Evolutionary conservation across 30 jellyfish, hydroid and myxozoan species (phyloP), one percentile per base, ranked within the genome.

Genomic region (Aurelia aurita): DNA sequence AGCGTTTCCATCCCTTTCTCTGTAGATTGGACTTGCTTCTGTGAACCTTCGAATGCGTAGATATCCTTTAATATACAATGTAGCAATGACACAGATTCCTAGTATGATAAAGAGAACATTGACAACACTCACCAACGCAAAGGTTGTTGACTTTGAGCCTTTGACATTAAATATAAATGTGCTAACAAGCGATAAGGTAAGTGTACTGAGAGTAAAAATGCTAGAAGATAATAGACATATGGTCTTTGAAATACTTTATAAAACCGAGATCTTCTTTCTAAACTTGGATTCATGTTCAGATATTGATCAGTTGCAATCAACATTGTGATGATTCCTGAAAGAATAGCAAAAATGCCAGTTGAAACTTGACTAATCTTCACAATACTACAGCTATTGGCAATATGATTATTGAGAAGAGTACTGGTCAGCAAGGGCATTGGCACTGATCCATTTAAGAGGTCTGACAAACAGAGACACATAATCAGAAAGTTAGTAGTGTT

Each of bases 301-400:
- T 77, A 77, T 19, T 80, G 77, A 31, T 77, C 89, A 32, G 47
- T 44, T 15, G 89, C 89, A 20, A 61, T 60, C 2, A 77, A 45
- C 0, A 77, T 27, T 5, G 58, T 61, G 55, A 61, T 47, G 0
- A 22, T 3, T 12, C 22, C 32, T 3, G 89, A 60, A 5, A 21
- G 29, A 43, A 28, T 3, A 16, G 59, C 31, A 5, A 77, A 44
- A 27, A 23, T 28, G 13, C 54, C 25, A 19, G 65, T 47, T 10
- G 25, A 35, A 1, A 59, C n/a, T 34, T 47, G 77, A 15, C 69
- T 16, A 13, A 32, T 57, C 47, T 25, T 0, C 0, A 49, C 22
- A 15, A 58, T 6, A 3, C 14, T 15, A 54, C 89, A 77, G 4
- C 26, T 49, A 0, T 11, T 31, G 19, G 54, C 58, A 4, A 21